Base-by-base conservation (phyloP, 92 coral and sea anemone species). In the Anthopleura xanthogrammica region DNA sequence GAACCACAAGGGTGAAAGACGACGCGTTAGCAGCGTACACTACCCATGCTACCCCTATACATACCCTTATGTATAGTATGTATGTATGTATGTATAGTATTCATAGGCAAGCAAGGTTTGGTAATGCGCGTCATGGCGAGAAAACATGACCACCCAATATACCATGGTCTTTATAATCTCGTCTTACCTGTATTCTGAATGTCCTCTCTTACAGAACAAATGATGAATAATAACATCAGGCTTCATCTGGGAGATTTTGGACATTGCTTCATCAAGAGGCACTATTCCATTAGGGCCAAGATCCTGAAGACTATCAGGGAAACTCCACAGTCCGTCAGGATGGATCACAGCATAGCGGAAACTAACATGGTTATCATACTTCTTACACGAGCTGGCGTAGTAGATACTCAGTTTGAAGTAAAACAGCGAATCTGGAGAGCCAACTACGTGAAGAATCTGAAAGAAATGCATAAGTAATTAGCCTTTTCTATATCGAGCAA, bases 401-500 rank as follows among this genome's bases (percentile, higher is more conserved):
- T 16, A 68, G 36, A 9, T 68, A 6, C 5, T 5, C 12, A 24
- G 74, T 36, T 68, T 68, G 16, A 68, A 68, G 16, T 68, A 11
- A 36, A 68, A 68, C 41, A 23, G 14, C 10, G 74, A 68, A 12
- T 68, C 74, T 68, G 74, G 46, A 8, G 74, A 68, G 19, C 74
- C 74, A 68, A 68, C 74, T 10, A 68, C 74, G 74, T 68, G 74
- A 68, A 68, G 74, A 68, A 68, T 36, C 74, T 68, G 24, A 68
- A 23, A 46, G 5, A 46, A 46, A 46, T 46, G 7, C 50, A 46
- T 0, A 2, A 46, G 5, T 46, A 46, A 46, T 46, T 29, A 46
- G 50, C 9, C 9, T 0, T 5, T 5, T 46, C 5, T 46, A 46
- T 46, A 46, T 46, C 5, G 50, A 46, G 50, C 9, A 46, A 46